These are phyloP conservation scores for Sinocyclocheilus grahami DNA, from an alignment of 2,113 vertebrate species.

Conservation along the genomic window DNA sequence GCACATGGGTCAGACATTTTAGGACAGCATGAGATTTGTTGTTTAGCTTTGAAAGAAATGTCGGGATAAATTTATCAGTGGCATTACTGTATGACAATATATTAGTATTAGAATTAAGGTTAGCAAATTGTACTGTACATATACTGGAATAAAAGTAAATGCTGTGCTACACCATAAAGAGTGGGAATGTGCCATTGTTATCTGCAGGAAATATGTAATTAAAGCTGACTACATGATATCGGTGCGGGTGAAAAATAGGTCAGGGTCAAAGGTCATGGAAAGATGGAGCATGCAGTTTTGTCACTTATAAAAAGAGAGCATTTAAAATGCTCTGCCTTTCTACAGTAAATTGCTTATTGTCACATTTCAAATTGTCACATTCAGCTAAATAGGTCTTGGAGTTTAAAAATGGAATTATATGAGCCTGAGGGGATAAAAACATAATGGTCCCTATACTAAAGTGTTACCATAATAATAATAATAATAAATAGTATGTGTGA, in stretches of 20 bases:
- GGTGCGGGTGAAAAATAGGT: constrained; percentile 43
- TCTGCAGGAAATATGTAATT: neutral
- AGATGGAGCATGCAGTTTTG: neutral
- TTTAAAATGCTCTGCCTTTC: neutral
- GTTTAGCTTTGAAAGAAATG: neutral
- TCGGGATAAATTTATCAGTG: too few relatives aligned
- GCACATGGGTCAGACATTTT: neutral
- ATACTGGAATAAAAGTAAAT: neutral
- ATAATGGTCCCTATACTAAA: neutral
- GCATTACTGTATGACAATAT: too few relatives aligned
- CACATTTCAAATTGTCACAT: neutral
- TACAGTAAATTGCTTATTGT: neutral
- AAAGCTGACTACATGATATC: constrained; percentile 6
- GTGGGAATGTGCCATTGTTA: neutral
- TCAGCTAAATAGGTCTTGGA: neutral
- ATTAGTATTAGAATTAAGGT: neutral
- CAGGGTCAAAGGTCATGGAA: constrained; percentile 33
- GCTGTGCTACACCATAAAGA: neutral
- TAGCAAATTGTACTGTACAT: too few relatives aligned
- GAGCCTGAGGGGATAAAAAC: neutral
- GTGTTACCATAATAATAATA: neutral
- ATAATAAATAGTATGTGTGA: neutral
- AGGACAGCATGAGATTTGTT: constrained; percentile 30
- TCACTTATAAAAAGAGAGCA: neutral
- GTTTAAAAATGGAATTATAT: neutral